Evolutionary conservation across 1,140 invertebrate species (phyloP).

Genomic region (Ladona fulva): DNA sequence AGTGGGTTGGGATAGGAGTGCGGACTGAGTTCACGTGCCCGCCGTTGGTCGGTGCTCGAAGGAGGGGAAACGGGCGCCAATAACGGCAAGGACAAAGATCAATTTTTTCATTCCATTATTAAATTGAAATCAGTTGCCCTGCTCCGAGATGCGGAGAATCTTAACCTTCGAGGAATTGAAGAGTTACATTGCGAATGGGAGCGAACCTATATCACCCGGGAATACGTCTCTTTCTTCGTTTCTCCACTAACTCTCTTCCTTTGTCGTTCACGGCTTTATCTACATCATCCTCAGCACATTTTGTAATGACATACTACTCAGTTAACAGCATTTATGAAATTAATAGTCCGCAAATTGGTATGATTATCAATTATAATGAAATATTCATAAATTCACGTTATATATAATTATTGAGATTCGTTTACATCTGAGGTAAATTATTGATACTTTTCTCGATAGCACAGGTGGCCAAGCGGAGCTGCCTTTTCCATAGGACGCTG

Average conservation of each 20-base stretch:
- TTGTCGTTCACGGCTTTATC: not conserved
- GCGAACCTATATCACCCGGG: not conserved
- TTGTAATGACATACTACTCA: too few species aligned
- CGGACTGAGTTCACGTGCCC: not conserved
- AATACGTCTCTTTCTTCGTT: not conserved
- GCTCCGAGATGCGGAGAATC: not conserved
- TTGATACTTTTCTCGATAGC: too few species aligned
- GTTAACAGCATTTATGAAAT: too few species aligned
- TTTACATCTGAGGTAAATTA: too few species aligned
- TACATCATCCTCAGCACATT: not conserved
- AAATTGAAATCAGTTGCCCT: conserved; percentile 1
- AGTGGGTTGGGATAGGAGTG: not conserved
- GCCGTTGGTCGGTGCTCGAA: not conserved
- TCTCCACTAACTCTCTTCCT: not conserved
- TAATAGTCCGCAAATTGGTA: too few species aligned
- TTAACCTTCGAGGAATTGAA: conserved; percentile 2
- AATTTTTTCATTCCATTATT: not conserved
- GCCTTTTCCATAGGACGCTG: too few species aligned
- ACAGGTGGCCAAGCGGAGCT: too few species aligned
- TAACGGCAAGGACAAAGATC: conserved; percentile 2
- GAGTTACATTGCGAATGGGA: not conserved
- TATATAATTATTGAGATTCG: too few species aligned
- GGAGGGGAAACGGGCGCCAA: not conserved
- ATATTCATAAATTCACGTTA: too few species aligned
- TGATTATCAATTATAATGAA: too few species aligned